Base-by-base conservation (phyloP, 2,113 vertebrate genomes). In the Mungos mungo region DNA sequence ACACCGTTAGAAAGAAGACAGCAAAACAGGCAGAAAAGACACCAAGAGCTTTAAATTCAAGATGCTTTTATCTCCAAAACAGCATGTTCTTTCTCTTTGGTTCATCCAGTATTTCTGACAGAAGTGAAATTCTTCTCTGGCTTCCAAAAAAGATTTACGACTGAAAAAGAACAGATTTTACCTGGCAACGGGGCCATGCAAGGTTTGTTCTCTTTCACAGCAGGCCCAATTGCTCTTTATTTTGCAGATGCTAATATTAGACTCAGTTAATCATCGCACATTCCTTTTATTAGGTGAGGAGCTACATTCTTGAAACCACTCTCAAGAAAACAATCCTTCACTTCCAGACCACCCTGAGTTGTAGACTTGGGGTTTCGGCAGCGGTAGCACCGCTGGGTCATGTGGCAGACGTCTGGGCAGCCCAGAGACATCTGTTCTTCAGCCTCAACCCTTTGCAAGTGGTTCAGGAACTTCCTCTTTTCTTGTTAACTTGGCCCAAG, bases 231-330 rank as follows among this genome's bases (percentile, higher is more conserved):
- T 95, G 74, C 97, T 92, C 79, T 95, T 93, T 96, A 97, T 92
- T 98, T 96, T 97, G 95, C 89, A 66, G 86, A 97, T 92, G 95
- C 97, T 98, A 98, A 98, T 98, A 97, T 97, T 97, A 97, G 97
- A 83, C 66, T 77, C 89, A 21, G 94, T 95, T 96, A 95, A 98
- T 98, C 96, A 91, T 33, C 69, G 72, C 93, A 95, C 96, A 97
- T 98, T 98, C 97, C 93, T 97, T 98, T 98, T 98, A 98, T 98
- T 97, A 98, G 98, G 97, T 98, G 98, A 98, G 96, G 97, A 98
- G 96, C 72, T 98, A 52, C 98, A 98, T 98, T 98, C 98, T 97
- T 98, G 98, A 97, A 98, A 98, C 97, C 94, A 60, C 97, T 89
- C 96, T 97, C 96, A 2, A 92, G 96, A 98, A 98, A 98, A 97